Evolutionary conservation across 92 coral and sea anemone genomes (phyloP).

Genomic region (Desmophyllum pertusum): DNA sequence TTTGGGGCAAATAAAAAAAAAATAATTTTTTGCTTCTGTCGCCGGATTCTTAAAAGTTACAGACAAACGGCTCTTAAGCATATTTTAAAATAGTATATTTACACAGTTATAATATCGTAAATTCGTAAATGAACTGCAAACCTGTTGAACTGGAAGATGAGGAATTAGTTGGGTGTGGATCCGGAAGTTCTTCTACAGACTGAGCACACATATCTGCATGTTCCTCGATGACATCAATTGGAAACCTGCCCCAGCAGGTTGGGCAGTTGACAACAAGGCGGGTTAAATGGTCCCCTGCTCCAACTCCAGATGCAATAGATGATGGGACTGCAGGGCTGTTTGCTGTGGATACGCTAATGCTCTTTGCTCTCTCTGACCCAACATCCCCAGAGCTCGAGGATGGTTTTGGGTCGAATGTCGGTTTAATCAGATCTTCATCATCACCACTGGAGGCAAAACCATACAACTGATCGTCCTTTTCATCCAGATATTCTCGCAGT

Average conservation of each 20-base stretch:
- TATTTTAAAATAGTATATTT: no score
- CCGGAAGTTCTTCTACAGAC: slow-evolving; percentile 38
- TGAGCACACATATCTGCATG: slow-evolving; percentile 62
- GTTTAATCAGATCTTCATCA: slow-evolving; percentile 37
- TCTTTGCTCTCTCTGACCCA: neutral
- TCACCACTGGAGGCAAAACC: slow-evolving; percentile 16
- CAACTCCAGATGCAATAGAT: no score
- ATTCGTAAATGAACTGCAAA: neutral
- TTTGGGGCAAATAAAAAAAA: no score
- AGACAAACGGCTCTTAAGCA: no score
- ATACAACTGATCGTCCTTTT: slow-evolving; percentile 14
- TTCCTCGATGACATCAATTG: slow-evolving; percentile 36
- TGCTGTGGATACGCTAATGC: no score
- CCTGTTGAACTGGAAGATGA: neutral
- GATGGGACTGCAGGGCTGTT: slow-evolving; percentile 22
- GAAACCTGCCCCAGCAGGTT: slow-evolving; percentile 48
- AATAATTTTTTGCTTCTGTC: no score
- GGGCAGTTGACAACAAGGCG: slow-evolving; percentile 50
- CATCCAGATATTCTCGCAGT: slow-evolving; percentile 20
- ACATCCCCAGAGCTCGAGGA: slow-evolving; percentile 18
- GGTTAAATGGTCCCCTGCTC: slow-evolving; percentile 29
- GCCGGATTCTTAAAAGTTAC: no score
- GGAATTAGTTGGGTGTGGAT: slow-evolving; percentile 32
- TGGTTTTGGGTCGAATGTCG: slow-evolving; percentile 32
- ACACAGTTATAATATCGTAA: no score